Percentiles rank a stretch among this genome's conserved stretches.
These are phyloP conservation scores for Danionella dracula DNA, from an alignment of 2,797 vertebrate genomes.

Conservation along the genomic window DNA sequence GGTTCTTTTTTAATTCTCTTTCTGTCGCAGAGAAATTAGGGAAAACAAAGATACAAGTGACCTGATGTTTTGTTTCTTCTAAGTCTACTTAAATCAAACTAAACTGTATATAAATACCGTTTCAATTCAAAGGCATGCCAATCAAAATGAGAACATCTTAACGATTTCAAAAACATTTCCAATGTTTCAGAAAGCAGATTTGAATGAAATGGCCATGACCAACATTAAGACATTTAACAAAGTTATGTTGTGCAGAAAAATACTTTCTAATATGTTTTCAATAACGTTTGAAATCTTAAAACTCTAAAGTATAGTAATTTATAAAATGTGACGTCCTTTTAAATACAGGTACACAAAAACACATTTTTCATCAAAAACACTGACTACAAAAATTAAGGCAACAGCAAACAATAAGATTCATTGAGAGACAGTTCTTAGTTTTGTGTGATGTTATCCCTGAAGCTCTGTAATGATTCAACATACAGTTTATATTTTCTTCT, in stretches of 20 bases:
- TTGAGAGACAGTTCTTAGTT: not conserved
- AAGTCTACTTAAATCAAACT: conserved; percentile 42
- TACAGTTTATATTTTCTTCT: too few species aligned
- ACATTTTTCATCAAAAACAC: not conserved
- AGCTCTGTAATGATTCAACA: not conserved
- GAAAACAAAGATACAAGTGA: conserved; percentile 49
- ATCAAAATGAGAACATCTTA: conserved; percentile 15
- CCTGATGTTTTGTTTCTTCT: conserved; percentile 67
- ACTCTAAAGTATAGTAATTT: too few species aligned
- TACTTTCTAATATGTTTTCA: too few species aligned
- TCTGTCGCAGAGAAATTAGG: not conserved
- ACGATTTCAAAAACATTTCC: conserved; percentile 4
- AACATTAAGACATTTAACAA: too few species aligned
- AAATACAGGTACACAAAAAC: not conserved
- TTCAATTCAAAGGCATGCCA: conserved; percentile 19
- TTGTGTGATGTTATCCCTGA: conserved; percentile 3
- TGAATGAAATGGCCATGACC: conserved; percentile 1
- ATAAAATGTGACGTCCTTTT: too few species aligned
- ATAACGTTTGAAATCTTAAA: too few species aligned
- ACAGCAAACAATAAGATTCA: not conserved
- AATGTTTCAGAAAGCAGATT: not conserved
- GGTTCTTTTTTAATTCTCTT: not conserved
- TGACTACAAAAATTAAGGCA: not conserved
- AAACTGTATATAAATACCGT: conserved; percentile 43
- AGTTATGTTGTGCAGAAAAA: too few species aligned